These are phyloP conservation scores for Malurus elegans DNA, from an alignment of 2,113 vertebrate genomes.

Conservation along the genomic window DNA sequence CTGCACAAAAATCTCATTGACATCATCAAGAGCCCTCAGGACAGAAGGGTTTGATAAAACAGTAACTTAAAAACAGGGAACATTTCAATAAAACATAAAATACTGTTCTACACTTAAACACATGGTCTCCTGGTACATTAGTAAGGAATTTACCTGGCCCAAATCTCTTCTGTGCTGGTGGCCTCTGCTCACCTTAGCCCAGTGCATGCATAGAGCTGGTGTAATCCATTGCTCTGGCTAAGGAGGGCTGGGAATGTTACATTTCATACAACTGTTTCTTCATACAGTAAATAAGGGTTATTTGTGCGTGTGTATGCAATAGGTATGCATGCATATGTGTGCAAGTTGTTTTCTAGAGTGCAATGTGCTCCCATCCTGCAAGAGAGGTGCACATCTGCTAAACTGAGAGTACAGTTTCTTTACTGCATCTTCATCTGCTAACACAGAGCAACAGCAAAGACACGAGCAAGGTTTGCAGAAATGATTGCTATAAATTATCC, in stretches of 20 bases:
- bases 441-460: not conserved
- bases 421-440: not conserved
- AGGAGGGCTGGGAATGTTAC: not conserved
- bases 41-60: not conserved
- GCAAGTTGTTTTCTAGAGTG: not conserved
- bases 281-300: not conserved
- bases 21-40: not conserved
- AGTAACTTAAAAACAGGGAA: not conserved
- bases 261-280: not conserved
- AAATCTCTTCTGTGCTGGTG: not conserved
- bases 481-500: not conserved
- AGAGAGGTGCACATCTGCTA: not conserved
- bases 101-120: not conserved
- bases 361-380: not conserved
- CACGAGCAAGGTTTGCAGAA: not conserved
- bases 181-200: not conserved
- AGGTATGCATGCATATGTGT: not conserved
- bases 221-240: not conserved
- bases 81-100: not conserved
- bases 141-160: not conserved
- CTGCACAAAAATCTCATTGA: not conserved
- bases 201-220: rapidly evolving
- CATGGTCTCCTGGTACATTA: rapidly evolving
- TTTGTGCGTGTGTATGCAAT: not conserved
- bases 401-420: not conserved